Evolutionary conservation across 2,797 vertebrate species (phyloP), one percentile per base, ranked within the genome.

Genomic region (Darevskia nairensis): DNA sequence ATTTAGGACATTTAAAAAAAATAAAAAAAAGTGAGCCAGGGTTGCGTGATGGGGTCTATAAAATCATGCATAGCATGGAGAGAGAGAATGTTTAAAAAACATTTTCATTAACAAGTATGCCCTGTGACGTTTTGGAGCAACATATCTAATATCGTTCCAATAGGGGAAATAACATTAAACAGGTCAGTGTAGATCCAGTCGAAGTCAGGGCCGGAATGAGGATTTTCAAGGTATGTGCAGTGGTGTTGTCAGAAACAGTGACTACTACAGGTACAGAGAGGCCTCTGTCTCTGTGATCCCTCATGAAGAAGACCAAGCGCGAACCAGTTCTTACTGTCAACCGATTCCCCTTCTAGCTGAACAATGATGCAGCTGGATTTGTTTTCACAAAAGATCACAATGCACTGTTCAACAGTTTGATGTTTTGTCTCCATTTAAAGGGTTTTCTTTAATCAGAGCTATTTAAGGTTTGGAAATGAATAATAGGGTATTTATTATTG

Each of bases 321-420:
- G 35, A 80, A 61, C 2, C 8, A 4, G 25, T 4, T 13, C 11
- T 80, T n/a, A 32, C 68, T 10, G 8, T 3, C 27, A 23, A n/a
- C 27, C 66, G n/a, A 39, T 29, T 80, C 27, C 17, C 13, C 41
- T n/a, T 71, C 21, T 41, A 25, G 1, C 44, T 23, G 39, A 85
- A 85, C 21, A 59, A 69, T 23, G 32, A 15, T 35, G 72, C 55
- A 39, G 17, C 3, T 80, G n/a, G 61, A 1, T 10, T 17, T 13
- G 8, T 23, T 2, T 17, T 4, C 0, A 6, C 15, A 41, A 72
- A 80, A 15, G 3, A 8, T 46, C 0, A 1, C 9, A 46, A 44
- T 11, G 27, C 46, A 86, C 32, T 11, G 4, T 32, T 64, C 35
- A 68, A 44, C 4, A 59, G 55, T 29, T 64, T 78, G n/a, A 88